These are phyloP conservation scores for Urocynchramus pylzowi DNA, from an alignment of 2,113 vertebrate species.

Conservation along the genomic window DNA sequence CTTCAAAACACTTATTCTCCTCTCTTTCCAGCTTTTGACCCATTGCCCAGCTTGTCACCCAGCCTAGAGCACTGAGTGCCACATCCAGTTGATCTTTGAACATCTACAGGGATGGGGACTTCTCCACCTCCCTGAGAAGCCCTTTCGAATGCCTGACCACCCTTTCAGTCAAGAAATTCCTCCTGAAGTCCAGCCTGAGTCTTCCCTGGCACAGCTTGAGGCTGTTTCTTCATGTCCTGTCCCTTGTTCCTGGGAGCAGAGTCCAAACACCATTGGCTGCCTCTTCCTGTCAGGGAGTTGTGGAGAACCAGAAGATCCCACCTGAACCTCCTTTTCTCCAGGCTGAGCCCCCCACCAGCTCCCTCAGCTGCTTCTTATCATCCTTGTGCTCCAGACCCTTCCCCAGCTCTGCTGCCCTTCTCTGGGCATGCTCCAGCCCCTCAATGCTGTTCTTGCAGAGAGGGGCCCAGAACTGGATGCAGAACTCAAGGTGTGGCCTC, in stretches of 20 bases:
- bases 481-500: not conserved
- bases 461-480: not conserved
- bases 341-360: not conserved
- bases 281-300: not conserved
- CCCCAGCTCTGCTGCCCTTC: not conserved
- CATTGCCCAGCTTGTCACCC: not conserved
- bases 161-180: not conserved
- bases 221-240: not conserved
- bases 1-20: not conserved
- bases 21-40: not conserved
- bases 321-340: not conserved
- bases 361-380: not conserved
- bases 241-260: not conserved
- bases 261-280: rapidly evolving
- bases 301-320: not conserved
- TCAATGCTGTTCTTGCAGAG: not conserved
- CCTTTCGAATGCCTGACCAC: not conserved
- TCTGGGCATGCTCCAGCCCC: not conserved
- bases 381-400: not conserved
- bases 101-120: not conserved
- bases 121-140: not conserved
- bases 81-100: rapidly evolving
- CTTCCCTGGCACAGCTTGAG: not conserved
- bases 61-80: not conserved
- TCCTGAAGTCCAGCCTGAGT: not conserved